These are phyloP conservation scores for Dasysyrphus albostriatus DNA, from an alignment of 2,888 invertebrate species.

Conservation along the genomic window DNA sequence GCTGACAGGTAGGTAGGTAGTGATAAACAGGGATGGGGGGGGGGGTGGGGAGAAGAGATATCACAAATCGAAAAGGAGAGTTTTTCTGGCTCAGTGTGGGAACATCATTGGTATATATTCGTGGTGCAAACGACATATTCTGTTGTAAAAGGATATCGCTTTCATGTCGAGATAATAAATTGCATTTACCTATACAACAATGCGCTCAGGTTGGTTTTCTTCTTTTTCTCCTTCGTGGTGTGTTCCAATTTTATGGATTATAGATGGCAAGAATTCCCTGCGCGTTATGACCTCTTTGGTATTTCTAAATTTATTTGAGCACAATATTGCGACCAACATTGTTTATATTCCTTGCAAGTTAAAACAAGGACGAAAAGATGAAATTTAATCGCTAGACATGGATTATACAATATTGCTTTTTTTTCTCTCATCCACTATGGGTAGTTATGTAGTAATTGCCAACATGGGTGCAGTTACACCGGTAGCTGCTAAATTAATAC, in stretches of 20 bases:
- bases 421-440: background rate
- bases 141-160: slow-evolving; percentile 50
- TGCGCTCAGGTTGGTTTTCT: background rate
- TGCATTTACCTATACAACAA: slow-evolving; percentile 60
- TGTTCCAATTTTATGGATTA: slow-evolving; percentile 6
- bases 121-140: slow-evolving; percentile 25
- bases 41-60: background rate
- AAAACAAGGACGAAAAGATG: background rate
- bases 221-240: slow-evolving; percentile 11
- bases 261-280: slow-evolving; percentile 17
- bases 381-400: slow-evolving; percentile 60
- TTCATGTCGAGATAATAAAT: slow-evolving; percentile 69
- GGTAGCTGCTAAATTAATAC: slow-evolving; percentile 51
- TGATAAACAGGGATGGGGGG: background rate
- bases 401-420: slow-evolving; percentile 32
- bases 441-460: slow-evolving; percentile 46
- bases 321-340: slow-evolving; percentile 38
- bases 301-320: slow-evolving; percentile 39
- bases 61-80: background rate
- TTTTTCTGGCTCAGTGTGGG: background rate
- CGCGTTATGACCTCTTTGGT: slow-evolving; percentile 48
- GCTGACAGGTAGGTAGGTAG: background rate
- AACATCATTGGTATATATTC: background rate
- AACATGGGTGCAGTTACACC: slow-evolving; percentile 50
- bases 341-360: background rate